These are phyloP conservation scores for Hippotragus niger DNA, from an alignment of 2,113 vertebrate species.

Conservation along the genomic window DNA sequence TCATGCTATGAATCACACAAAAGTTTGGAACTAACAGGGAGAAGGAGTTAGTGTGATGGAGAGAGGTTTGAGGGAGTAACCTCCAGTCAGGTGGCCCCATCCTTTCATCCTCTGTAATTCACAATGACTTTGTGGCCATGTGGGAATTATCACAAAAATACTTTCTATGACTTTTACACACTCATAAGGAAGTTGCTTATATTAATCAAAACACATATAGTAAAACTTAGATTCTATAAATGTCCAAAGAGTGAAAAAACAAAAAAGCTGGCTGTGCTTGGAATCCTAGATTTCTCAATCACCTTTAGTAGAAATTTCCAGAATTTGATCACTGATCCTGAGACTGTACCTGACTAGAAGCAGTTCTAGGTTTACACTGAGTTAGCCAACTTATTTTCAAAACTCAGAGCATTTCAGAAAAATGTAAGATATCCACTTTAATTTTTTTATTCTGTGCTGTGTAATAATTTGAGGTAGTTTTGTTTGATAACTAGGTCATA, in stretches of 20 bases:
- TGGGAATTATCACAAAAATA: background rate
- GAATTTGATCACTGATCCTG: background rate
- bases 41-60: background rate
- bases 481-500: slow-evolving; percentile 4
- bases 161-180: background rate
- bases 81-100: background rate
- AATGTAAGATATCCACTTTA: slow-evolving; percentile 29
- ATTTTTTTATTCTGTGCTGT: background rate
- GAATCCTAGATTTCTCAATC: background rate
- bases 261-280: background rate
- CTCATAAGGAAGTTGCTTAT: background rate
- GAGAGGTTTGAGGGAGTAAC: background rate
- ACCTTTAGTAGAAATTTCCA: background rate
- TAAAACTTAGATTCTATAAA: background rate
- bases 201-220: background rate
- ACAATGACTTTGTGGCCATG: background rate
- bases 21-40: background rate
- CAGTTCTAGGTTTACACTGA: background rate
- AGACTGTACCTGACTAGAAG: background rate
- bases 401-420: slow-evolving; percentile 15
- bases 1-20: background rate
- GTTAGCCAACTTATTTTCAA: background rate
- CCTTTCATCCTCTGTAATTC: background rate
- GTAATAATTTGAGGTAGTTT: background rate
- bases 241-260: background rate